Conservation (phyloP, 37 sponge, comb jelly and placozoan species). For the Tethya wilhelma region DNA sequence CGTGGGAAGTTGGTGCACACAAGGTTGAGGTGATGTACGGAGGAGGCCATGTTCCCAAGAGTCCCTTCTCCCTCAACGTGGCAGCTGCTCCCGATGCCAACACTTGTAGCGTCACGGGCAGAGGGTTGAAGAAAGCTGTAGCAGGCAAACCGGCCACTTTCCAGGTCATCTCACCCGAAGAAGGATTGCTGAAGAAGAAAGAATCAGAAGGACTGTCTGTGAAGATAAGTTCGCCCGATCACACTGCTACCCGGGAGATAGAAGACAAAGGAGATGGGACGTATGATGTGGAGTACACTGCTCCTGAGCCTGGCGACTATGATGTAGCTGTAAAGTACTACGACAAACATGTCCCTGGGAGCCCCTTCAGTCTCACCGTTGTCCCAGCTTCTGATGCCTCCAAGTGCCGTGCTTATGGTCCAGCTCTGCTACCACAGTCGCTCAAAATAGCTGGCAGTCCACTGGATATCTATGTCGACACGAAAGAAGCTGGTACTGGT, state of each 20-base stretch:
- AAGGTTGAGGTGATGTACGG: slow-evolving; percentile 69
- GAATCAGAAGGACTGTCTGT: slow-evolving; percentile 52
- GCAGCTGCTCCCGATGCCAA: slow-evolving; percentile 18
- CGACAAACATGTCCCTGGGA: slow-evolving; percentile 75
- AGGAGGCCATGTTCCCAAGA: slow-evolving; percentile 46
- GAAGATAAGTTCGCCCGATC: slow-evolving; percentile 58
- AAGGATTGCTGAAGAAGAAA: slow-evolving; percentile 52
- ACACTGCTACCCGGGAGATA: slow-evolving; percentile 40
- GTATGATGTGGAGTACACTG: slow-evolving; percentile 70
- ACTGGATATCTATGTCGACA: slow-evolving; percentile 76
- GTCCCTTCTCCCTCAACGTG: slow-evolving; percentile 59
- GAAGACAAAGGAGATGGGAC: slow-evolving; percentile 78
- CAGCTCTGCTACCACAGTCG: slow-evolving; percentile 57
- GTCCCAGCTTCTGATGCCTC: slow-evolving; percentile 71
- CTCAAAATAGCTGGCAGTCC: slow-evolving; percentile 70
- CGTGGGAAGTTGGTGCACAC: slow-evolving; percentile 80
- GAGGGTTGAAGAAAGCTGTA: slow-evolving; percentile 78
- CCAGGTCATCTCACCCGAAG: slow-evolving; percentile 64
- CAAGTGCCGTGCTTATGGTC: slow-evolving; percentile 76
- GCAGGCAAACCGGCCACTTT: slow-evolving; percentile 61
- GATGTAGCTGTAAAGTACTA: slow-evolving; percentile 59
- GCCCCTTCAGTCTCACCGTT: slow-evolving; percentile 83
- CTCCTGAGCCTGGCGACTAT: slow-evolving; percentile 74
- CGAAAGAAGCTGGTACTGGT: slow-evolving; percentile 85
- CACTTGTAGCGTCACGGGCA: slow-evolving; percentile 77